Evolutionary conservation across 2,797 vertebrate species (phyloP), one percentile per base, ranked within the genome.

Genomic region (Oryzias sinensis): DNA sequence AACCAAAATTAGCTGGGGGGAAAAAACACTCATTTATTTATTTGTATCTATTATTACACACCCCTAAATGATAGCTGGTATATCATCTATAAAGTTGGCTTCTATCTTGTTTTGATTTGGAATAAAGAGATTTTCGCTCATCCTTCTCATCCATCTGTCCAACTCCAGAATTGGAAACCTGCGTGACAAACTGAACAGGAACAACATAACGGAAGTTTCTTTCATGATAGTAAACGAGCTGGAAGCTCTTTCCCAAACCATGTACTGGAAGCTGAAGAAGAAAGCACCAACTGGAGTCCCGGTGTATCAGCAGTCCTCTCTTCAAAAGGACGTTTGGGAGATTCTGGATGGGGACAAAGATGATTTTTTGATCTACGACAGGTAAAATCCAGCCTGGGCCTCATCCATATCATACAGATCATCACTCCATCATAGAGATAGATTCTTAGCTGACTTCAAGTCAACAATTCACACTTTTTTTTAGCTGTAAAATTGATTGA

Each of bases 171-270:
- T 97, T 0, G 85, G 92, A 68, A 80, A 49, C 74, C 89, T 96
- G 91, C 93, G 65, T 84, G 87, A 88, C 45, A 93, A 83, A 76
- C 89, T 96, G 81, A 62, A 45, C 16, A 81, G 16, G 63, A 90
- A 84, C 60, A 93, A 93, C 61, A 43, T 87, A 48, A 88, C 80
- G 0, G 54, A 80, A 0, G 80, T 95, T 55, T 90, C 75, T 41
- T 94, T 90, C 72, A 64, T 97, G 74, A 92, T 97, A 0, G 52
- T 97, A 6, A 97, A 96, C 1, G 93, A 96, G 80, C 92, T 81
- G 22, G 90, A 90, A 0, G 77, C 88, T 0, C 44, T 54, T 1
- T 95, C 95, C 80, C 90, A 92, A 1, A 89, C 85, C 46, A 93
- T 94, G 93, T 91, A 91, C 7, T 85, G 89, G 81, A 90, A 93